Evolutionary conservation across 2,797 vertebrate species (phyloP).

Genomic region (Knipowitschia caucasica): DNA sequence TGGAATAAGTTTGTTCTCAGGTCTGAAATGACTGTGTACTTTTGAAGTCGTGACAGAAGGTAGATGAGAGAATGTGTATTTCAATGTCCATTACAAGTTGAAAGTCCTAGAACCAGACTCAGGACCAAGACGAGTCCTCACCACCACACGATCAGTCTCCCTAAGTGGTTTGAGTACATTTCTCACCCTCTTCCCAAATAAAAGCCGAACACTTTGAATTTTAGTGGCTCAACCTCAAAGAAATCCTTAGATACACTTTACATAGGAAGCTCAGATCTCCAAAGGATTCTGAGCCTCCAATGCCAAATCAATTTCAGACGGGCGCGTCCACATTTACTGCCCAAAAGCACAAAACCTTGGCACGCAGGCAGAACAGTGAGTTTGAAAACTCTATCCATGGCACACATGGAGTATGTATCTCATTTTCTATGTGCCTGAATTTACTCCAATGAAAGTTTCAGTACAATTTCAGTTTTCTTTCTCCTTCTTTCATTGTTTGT

Average conservation of each 20-base stretch:
- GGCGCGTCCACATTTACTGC: conserved; percentile 43
- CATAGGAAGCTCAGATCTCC: conserved; percentile 24
- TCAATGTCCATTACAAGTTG: no score
- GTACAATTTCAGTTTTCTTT: not conserved
- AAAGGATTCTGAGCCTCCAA: conserved; percentile 44
- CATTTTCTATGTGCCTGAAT: conserved; percentile 23
- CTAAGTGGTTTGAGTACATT: not conserved
- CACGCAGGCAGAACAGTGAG: conserved; percentile 38
- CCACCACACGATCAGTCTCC: no score
- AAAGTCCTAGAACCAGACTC: no score
- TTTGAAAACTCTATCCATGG: conserved; percentile 47
- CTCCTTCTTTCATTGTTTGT: conserved; percentile 7
- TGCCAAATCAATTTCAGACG: conserved; percentile 62
- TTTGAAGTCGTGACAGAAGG: no score
- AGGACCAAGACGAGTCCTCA: no score
- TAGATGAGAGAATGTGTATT: no score
- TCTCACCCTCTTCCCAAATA: not conserved
- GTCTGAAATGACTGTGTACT: no score
- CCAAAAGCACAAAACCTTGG: conserved; percentile 39
- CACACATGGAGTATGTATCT: conserved; percentile 14
- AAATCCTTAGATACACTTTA: conserved; percentile 21
- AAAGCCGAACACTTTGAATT: conserved; percentile 13
- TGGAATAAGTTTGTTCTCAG: no score
- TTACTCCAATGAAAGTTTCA: conserved; percentile 22
- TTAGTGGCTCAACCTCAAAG: conserved; percentile 13